Conservation (phyloP, 2,888 invertebrate genomes). For the Craniophora ligustri region DNA sequence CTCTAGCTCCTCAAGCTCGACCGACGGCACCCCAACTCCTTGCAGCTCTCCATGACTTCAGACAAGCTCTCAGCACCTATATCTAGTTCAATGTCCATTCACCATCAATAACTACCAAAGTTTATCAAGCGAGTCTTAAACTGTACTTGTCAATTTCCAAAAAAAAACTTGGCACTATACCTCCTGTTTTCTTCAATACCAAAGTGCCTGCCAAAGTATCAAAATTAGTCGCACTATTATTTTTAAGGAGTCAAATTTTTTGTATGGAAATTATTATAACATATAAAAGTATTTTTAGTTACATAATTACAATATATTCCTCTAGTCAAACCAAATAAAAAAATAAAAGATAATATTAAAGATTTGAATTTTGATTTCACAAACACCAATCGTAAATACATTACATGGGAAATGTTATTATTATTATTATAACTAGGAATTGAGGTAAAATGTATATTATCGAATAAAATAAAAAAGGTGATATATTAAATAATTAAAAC, state of each 20-base stretch:
- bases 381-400: not conserved
- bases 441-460: constrained; percentile 47
- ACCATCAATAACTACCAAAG: constrained; percentile 22
- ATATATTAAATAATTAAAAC: constrained; percentile 48
- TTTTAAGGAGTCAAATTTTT: constrained; percentile 10
- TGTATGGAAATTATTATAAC: not conserved
- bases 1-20: constrained; percentile 89
- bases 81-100: constrained; percentile 75
- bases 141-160: constrained; percentile 52
- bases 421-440: constrained; percentile 28
- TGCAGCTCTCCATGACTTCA: constrained; percentile 92
- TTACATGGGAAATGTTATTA: constrained; percentile 8
- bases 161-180: constrained; percentile 54
- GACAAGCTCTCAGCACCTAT: constrained; percentile 91
- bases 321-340: not conserved
- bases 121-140: constrained; percentile 36
- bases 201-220: constrained; percentile 78
- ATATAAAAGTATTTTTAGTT: too few relatives aligned
- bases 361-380: not conserved
- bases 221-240: constrained; percentile 37
- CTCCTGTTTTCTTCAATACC: constrained; percentile 61
- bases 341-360: too few relatives aligned
- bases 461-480: constrained; percentile 43
- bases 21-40: constrained; percentile 92
- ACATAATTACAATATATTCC: not conserved